phyloP scores from a whole-genome alignment of 2,888 invertebrate species.

The Stictocephala bisonia region DNA sequence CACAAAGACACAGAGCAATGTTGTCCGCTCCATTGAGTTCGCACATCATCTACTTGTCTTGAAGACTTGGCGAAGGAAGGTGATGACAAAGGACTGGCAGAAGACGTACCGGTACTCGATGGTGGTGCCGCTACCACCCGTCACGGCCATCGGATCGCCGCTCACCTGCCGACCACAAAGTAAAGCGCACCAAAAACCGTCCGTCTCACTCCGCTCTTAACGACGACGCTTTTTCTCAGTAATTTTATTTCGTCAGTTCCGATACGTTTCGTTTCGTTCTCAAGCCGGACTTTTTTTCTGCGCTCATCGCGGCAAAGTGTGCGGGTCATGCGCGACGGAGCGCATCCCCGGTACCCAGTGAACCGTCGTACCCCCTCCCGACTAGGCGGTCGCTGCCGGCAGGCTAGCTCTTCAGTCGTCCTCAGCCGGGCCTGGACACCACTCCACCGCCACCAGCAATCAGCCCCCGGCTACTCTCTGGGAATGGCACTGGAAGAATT shows the following conservation, averaged over 20 bases:
- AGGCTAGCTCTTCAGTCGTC: background rate
- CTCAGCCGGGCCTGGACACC: constrained; percentile 26
- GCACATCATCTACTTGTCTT: too few species aligned
- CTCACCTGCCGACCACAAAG: background rate
- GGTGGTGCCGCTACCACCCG: constrained; percentile 13
- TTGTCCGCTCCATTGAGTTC: too few species aligned
- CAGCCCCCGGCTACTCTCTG: constrained; percentile 46
- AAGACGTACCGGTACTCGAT: too few species aligned
- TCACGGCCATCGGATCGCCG: too few species aligned
- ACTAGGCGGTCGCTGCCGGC: background rate
- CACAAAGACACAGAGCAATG: too few species aligned
- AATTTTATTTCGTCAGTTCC: constrained; percentile 44
- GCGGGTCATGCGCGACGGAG: constrained; percentile 54
- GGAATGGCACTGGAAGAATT: constrained; percentile 61
- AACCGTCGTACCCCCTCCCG: constrained; percentile 33
- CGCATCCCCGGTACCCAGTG: constrained; percentile 51
- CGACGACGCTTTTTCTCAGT: constrained; percentile 28
- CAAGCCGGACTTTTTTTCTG: constrained; percentile 32
- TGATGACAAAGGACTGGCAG: too few species aligned
- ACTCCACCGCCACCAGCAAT: background rate
- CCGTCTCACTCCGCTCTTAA: constrained; percentile 26
- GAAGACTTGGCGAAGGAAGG: too few species aligned
- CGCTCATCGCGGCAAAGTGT: constrained; percentile 41
- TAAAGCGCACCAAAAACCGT: background rate
- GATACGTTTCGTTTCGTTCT: constrained; percentile 44